Conservation (phyloP, 2,797 vertebrate species). For the Rhinatrema bivittatum region DNA sequence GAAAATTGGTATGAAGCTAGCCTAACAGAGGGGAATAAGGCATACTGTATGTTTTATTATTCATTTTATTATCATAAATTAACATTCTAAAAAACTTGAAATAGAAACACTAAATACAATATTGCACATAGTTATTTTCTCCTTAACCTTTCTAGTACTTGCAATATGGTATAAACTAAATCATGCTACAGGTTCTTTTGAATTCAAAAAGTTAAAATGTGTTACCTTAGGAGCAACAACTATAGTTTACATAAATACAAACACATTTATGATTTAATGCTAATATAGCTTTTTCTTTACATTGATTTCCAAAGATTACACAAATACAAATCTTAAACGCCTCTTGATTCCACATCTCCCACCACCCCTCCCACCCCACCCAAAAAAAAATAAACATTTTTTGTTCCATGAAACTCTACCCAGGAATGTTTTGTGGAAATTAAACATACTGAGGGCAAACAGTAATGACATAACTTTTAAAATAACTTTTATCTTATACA, state of each 20-base stretch:
- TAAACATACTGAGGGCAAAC: conserved; percentile 29
- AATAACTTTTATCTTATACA: too few relatives aligned
- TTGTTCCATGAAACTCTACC: conserved; percentile 13
- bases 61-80: conserved; percentile 87
- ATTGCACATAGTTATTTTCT: conserved; percentile 75
- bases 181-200: conserved; percentile 51
- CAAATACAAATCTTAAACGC: conserved; percentile 34
- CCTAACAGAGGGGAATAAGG: conserved; percentile 13
- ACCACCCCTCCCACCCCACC: conserved; percentile 17
- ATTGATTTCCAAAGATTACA: conserved; percentile 28
- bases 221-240: conserved; percentile 39
- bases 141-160: conserved; percentile 61
- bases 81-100: conserved; percentile 69
- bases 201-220: conserved; percentile 35
- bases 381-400: too few relatives aligned
- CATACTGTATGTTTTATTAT: conserved; percentile 44
- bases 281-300: conserved; percentile 42
- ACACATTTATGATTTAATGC: conserved; percentile 45
- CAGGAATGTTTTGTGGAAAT: conserved; percentile 13
- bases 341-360: conserved; percentile 32
- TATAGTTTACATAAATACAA: conserved; percentile 59
- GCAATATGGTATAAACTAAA: conserved; percentile 51
- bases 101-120: conserved; percentile 79
- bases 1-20: too few relatives aligned
- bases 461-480: too few relatives aligned